Base-by-base conservation (phyloP, 2,113 vertebrate genomes). In the Pachycephala philippinensis region DNA sequence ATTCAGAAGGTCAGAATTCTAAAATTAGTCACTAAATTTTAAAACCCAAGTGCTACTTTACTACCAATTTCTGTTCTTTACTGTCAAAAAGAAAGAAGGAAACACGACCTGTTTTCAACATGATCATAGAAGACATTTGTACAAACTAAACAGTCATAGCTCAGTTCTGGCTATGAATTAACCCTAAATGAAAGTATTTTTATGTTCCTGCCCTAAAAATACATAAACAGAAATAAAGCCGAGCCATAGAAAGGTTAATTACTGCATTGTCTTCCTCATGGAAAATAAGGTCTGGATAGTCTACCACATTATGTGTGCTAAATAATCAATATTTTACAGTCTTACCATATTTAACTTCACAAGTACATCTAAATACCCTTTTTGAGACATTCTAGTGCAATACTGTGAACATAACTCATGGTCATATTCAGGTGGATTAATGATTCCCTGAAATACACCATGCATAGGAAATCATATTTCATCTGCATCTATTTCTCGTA, bases 1-100 rank as follows among this genome's bases (percentile, higher is more conserved):
- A 97, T 97, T 97, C 94, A 97, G 96, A 96, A 97, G 97, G 97
- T 97, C 97, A 98, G 86, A 97, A 97, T 95, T 96, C 95, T 90
- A 94, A 96, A 95, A 97, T 97, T 95, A 96, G 92, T 97, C 93
- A 96, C 97, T 95, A 95, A 85, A 95, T 97, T 97, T 97, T 96
- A 97, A 94, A 98, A 84, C 53, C 12, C 17, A 92, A 95, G 71
- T 75, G 84, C 64, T 94, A 54, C 75, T 96, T 95, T 93, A 91
- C 65, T 66, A 89, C 49, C 49, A 59, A 83, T 88, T 60, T 93
- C 93, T 88, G 54, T 69, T 79, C 89, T 91, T 97, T 69, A 91
- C 85, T 93, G 59, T 91, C 81, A 89, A 88, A 97, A 97, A 54
- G 44, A 31, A 91, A 72, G 77, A 94, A 92, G 66, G 85, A 96